Base-by-base conservation (phyloP, 2,113 vertebrate species). In the Guaruba guarouba region DNA sequence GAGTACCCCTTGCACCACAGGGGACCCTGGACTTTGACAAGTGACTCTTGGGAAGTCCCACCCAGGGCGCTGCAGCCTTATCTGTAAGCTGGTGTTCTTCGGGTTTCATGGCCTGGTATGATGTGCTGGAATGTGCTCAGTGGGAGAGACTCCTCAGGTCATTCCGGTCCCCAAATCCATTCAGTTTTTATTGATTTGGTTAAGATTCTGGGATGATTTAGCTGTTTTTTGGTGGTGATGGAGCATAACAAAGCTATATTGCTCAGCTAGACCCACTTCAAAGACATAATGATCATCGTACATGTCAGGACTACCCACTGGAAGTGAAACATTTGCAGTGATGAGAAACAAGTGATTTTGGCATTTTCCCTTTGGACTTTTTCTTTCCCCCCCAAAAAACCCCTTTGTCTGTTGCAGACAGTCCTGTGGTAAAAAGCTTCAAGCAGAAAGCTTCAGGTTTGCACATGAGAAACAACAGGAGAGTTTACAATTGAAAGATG, bases 321-420 rank as follows among this genome's bases (percentile, higher is more conserved):
- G 68, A 71, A 44, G 43, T 51, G 16, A 55, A 4, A 83, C 23
- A 80, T 73, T n/a, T 76, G 27, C 17, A 68, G 29, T 51, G 27
- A 39, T 69, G 29, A 64, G 22, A 84, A 85, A 59, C 3, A 48
- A 6, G 16, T 79, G 31, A 12, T 41, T 90, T 44, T 44, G 28
- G 43, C 7, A 6, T 51, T 10, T 8, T 4, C 48, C 63, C 8
- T 20, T 70, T 52, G n/a, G 3, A 2, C 10, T 52, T 63, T 25
- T 12, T 14, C 19, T 1, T 29, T 31, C 10, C 3, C 1, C 9
- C 6, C 2, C 2, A 19, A 37, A 59, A 37, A 25, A 6, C 0
- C 6, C 33, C 15, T 51, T 35, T 35, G 25, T 43, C n/a, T 82
- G 46, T 41, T 63, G 33, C 23, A 73, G 82, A 48, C 27, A 73